These are phyloP conservation scores for Scaptomyza polygonia DNA, from an alignment of 2,888 invertebrate species.

Conservation along the genomic window DNA sequence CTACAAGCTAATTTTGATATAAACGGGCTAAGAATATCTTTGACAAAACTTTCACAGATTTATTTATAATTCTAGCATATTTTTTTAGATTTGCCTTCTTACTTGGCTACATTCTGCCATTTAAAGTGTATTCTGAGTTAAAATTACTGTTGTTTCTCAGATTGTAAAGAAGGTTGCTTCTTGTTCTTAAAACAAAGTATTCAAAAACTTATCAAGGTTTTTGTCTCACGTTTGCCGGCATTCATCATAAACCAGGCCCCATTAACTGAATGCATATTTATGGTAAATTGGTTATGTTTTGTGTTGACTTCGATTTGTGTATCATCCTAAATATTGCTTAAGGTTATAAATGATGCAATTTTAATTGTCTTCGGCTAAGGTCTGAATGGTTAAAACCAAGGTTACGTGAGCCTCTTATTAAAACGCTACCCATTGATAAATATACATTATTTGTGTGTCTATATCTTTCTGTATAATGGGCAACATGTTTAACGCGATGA, in stretches of 20 bases:
- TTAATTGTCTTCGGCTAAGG: conserved; percentile 20
- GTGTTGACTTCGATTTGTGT: conserved; percentile 16
- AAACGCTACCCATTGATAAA: conserved; percentile 34
- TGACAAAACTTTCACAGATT: not conserved
- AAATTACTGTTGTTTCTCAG: no score
- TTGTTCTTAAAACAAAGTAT: no score
- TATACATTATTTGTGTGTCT: not conserved
- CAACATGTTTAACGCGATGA: conserved; percentile 18
- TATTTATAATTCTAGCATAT: not conserved
- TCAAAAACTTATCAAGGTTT: no score
- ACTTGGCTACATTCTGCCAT: no score
- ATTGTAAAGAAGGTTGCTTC: no score
- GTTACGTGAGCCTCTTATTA: conserved; percentile 20
- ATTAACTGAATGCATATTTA: not conserved
- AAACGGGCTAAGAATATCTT: not conserved
- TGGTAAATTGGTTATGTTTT: conserved; percentile 14
- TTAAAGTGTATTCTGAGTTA: no score
- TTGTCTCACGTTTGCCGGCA: not conserved
- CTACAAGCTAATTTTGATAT: not conserved
- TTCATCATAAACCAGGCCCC: not conserved
- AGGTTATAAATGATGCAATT: conserved; percentile 42
- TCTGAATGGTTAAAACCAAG: conserved; percentile 33
- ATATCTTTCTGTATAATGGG: conserved; percentile 25
- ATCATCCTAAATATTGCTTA: conserved; percentile 31
- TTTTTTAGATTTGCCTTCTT: not conserved